These are phyloP conservation scores for Brachionus sp. DNA, from an alignment of 1,140 invertebrate genomes.

Conservation along the genomic window DNA sequence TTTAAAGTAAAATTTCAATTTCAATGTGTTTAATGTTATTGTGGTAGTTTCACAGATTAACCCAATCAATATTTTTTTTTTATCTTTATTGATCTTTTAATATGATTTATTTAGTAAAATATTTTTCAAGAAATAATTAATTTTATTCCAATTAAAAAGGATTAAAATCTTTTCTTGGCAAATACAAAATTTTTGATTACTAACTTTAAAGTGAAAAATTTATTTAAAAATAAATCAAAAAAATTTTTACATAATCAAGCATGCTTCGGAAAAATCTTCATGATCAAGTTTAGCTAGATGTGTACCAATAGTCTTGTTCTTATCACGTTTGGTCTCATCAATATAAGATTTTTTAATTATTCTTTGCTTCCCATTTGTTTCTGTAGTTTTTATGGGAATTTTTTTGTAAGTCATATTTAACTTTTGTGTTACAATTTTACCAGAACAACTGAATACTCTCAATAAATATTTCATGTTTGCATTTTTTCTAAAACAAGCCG, in stretches of 20 bases:
- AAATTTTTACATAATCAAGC: neutral
- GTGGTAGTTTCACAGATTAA: too few species aligned
- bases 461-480: conserved; percentile 41
- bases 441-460: neutral
- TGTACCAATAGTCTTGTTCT: conserved; percentile 18
- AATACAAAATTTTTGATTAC: too few species aligned
- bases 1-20: too few species aligned
- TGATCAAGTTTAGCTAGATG: conserved; percentile 12
- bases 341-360: neutral
- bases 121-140: too few species aligned
- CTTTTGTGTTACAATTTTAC: neutral
- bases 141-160: too few species aligned
- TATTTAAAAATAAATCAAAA: too few species aligned
- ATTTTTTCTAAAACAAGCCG: conserved; percentile 23
- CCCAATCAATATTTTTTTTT: too few species aligned
- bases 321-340: neutral
- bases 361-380: neutral
- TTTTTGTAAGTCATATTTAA: neutral
- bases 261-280: conserved; percentile 4
- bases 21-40: too few species aligned
- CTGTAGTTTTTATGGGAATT: neutral
- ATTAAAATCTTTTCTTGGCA: too few species aligned
- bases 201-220: too few species aligned
- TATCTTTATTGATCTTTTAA: too few species aligned
- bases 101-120: too few species aligned